Evolutionary conservation across 2,113 vertebrate species (phyloP).

Genomic region (Podarcis muralis): DNA sequence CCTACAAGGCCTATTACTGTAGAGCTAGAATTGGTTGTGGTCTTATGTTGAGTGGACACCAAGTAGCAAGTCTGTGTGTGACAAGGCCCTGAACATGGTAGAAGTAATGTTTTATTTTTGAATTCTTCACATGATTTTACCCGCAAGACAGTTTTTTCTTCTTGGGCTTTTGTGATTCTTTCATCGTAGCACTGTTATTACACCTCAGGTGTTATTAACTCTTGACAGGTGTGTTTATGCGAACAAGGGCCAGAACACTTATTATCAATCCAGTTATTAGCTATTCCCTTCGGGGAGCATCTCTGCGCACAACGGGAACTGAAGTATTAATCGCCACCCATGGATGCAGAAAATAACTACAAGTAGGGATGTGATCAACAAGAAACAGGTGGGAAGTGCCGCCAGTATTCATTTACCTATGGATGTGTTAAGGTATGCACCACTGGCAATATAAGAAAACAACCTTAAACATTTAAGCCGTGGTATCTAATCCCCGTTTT

Average conservation of each 20-base stretch:
- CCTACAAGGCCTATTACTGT: neutral
- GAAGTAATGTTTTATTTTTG: neutral
- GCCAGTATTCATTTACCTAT: neutral
- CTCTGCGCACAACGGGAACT: conserved; percentile 7
- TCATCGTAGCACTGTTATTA: conserved; percentile 18
- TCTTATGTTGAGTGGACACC: neutral
- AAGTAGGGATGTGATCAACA: neutral
- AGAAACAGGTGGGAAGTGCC: neutral
- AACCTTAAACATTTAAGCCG: neutral
- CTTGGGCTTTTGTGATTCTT: neutral
- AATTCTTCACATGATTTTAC: neutral
- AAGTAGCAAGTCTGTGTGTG: neutral
- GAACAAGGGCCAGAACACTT: conserved; percentile 16
- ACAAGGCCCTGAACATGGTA: neutral
- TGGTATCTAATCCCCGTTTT: neutral
- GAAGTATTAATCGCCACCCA: conserved; percentile 1
- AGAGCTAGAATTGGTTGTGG: neutral
- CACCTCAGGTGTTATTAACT: conserved; percentile 24
- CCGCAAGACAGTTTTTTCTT: neutral
- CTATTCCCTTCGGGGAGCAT: conserved; percentile 11
- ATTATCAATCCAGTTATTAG: conserved; percentile 37
- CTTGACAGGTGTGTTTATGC: conserved; percentile 27
- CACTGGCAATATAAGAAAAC: neutral
- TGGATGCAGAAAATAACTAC: conserved; percentile 16
- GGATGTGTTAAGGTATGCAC: neutral